A percentile compares a stretch with the other conserved stretches of the same genome.
phyloP scores from a whole-genome alignment of 2,888 invertebrate species.

The Ectemnius cavifrons region DNA sequence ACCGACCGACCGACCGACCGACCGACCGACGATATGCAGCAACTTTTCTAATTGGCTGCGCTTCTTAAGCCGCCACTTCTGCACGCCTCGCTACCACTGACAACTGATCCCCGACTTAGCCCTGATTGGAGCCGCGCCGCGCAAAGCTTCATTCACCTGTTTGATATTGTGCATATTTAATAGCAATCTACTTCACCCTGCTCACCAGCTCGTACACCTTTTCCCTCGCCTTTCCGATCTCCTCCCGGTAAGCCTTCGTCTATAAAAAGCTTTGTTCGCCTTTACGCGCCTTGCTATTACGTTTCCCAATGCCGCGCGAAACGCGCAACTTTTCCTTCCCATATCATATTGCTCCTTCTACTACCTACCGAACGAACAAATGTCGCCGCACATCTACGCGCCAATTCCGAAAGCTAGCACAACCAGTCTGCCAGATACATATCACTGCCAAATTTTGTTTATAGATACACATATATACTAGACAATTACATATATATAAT shows the following conservation, averaged over 20 bases:
- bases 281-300: background rate
- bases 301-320: background rate
- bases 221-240: slow-evolving; percentile 1
- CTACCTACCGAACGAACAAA: background rate
- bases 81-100: slow-evolving; percentile 23
- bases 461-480: no score
- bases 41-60: slow-evolving; percentile 53
- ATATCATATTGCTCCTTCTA: background rate
- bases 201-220: background rate
- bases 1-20: slow-evolving; percentile 48
- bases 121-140: slow-evolving; percentile 46
- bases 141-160: slow-evolving; percentile 53
- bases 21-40: slow-evolving; percentile 35
- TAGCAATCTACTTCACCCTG: slow-evolving; percentile 14
- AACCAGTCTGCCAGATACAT: no score
- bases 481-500: no score
- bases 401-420: no score
- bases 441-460: no score
- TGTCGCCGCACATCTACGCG: no score
- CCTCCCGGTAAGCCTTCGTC: background rate
- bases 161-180: slow-evolving; percentile 45
- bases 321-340: background rate
- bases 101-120: slow-evolving; percentile 37
- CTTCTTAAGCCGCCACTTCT: slow-evolving; percentile 45
- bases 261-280: slow-evolving; percentile 1